These are phyloP conservation scores for Xiphophorus hellerii DNA, from an alignment of 2,113 vertebrate genomes.

Conservation along the genomic window DNA sequence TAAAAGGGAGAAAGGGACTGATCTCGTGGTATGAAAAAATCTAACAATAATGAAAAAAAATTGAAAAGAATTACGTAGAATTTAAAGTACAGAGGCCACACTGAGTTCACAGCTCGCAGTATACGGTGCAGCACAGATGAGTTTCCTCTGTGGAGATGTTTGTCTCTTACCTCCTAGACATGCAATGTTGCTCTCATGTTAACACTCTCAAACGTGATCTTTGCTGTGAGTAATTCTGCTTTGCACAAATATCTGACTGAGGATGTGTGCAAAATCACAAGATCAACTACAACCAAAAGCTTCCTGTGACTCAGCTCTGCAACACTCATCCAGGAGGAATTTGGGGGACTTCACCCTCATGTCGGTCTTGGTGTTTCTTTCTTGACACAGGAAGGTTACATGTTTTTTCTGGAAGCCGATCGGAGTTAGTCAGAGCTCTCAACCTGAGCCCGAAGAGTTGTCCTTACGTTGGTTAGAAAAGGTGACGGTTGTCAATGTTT, in stretches of 20 bases:
- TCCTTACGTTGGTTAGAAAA: not conserved
- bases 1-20: no score
- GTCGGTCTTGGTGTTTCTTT: constrained; percentile 22
- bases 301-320: constrained; percentile 77
- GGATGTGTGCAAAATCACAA: constrained; percentile 25
- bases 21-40: no score
- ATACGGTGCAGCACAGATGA: no score
- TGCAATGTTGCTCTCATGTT: not conserved
- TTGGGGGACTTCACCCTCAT: constrained; percentile 63
- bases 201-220: not conserved
- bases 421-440: not conserved
- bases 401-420: constrained; percentile 15
- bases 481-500: not conserved
- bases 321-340: constrained; percentile 67
- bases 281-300: constrained; percentile 49
- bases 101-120: no score
- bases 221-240: not conserved
- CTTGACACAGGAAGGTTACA: not conserved
- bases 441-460: not conserved
- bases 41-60: no score
- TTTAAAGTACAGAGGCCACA: no score
- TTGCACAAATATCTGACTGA: not conserved
- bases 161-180: constrained; percentile 1
- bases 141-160: no score
- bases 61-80: no score